Evolutionary conservation across 2,797 vertebrate species (phyloP).

Genomic region (Schizothorax lantsangensis): DNA sequence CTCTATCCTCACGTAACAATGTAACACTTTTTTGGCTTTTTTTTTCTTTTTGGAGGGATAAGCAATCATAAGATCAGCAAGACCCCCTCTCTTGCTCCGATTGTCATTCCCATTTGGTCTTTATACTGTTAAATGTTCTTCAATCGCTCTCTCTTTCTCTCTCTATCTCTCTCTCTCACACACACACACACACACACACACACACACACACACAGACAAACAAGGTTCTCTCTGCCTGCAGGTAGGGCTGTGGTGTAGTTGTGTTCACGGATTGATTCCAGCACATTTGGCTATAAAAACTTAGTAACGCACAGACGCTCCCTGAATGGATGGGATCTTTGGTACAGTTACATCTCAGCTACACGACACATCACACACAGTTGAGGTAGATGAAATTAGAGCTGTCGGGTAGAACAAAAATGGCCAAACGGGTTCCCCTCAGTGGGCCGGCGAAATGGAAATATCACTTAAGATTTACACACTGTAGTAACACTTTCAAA

Average conservation of each 20-base stretch:
- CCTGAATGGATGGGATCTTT: conserved; percentile 86
- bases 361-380: conserved; percentile 82
- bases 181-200: conserved; percentile 1
- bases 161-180: conserved; percentile 19
- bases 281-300: conserved; percentile 83
- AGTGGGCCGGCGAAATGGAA: not conserved
- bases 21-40: conserved; percentile 34
- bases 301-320: conserved; percentile 79
- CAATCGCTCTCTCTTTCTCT: not conserved
- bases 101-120: conserved; percentile 79
- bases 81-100: conserved; percentile 81
- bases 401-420: conserved; percentile 64
- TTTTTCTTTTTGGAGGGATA: conserved; percentile 70
- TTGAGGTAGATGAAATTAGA: conserved; percentile 87
- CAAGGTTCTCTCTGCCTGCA: conserved; percentile 73
- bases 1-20: conserved; percentile 24
- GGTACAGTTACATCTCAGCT: conserved; percentile 84
- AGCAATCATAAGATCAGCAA: conserved; percentile 85
- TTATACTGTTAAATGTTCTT: conserved; percentile 50
- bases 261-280: conserved; percentile 81
- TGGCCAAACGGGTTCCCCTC: not conserved
- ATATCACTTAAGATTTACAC: not conserved
- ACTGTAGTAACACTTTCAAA: not conserved
- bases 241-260: conserved; percentile 59
- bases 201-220: conserved; percentile 19